Conservation (phyloP, 1,140 invertebrate genomes). For the Pectinophora gossypiella region DNA sequence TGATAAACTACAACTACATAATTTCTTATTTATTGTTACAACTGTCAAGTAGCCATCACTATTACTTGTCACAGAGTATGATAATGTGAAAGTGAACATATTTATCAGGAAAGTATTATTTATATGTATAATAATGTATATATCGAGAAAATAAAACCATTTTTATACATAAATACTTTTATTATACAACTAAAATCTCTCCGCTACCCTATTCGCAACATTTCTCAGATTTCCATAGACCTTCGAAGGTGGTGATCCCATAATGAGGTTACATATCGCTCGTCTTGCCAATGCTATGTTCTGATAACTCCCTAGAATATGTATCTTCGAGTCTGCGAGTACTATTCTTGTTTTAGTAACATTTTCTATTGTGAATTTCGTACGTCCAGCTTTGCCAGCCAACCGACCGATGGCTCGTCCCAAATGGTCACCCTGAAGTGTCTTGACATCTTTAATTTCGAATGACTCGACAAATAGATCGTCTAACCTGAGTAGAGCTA, state of each 20-base stretch:
- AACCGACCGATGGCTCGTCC: slow-evolving; percentile 96
- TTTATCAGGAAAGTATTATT: too few species aligned
- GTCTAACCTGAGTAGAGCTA: slow-evolving; percentile 95
- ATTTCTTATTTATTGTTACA: too few species aligned
- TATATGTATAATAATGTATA: too few species aligned
- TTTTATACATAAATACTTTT: slow-evolving; percentile 20
- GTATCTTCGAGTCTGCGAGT: slow-evolving; percentile 96
- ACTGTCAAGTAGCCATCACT: too few species aligned
- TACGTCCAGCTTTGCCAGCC: slow-evolving; percentile 97
- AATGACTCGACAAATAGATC: slow-evolving; percentile 98
- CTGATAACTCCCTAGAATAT: slow-evolving; percentile 98
- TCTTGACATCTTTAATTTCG: slow-evolving; percentile 98
- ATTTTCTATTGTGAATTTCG: slow-evolving; percentile 99
- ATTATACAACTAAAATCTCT: slow-evolving; percentile 81
- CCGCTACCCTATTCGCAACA: slow-evolving; percentile 86
- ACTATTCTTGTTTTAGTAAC: slow-evolving; percentile 99
- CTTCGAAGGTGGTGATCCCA: slow-evolving; percentile 97
- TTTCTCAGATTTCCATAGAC: slow-evolving; percentile 95
- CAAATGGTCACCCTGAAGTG: slow-evolving; percentile 96
- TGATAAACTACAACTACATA: too few species aligned
- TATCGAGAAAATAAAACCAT: neutral
- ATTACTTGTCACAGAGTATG: too few species aligned
- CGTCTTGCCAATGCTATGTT: slow-evolving; percentile 96
- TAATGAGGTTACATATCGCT: slow-evolving; percentile 97
- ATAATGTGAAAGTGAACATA: too few species aligned